A percentile compares a stretch with the other conserved stretches of the same genome.
Conservation (phyloP, 2,113 vertebrate species). For the Leucopsar rothschildi region DNA sequence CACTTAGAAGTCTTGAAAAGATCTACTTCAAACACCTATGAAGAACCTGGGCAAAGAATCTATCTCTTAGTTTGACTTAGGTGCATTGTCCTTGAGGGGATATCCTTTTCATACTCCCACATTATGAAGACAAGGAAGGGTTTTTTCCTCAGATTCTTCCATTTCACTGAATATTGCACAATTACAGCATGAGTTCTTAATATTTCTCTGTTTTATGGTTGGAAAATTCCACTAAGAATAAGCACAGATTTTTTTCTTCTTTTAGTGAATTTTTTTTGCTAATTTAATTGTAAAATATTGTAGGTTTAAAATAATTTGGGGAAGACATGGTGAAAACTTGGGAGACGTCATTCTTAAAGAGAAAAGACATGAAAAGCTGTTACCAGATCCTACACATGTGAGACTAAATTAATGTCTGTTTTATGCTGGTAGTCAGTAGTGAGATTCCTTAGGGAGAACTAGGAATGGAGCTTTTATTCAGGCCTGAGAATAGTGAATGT, state of each 20-base stretch:
- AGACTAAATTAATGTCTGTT: neutral
- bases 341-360: neutral
- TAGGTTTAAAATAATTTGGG: neutral
- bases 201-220: neutral
- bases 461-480: neutral
- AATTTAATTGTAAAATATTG: neutral
- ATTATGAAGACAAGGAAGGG: neutral
- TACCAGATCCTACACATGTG: accelerated
- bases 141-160: neutral
- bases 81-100: neutral
- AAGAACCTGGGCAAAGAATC: neutral
- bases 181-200: neutral
- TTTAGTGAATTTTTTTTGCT: neutral
- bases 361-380: neutral
- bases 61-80: neutral
- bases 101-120: neutral
- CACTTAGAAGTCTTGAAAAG: neutral
- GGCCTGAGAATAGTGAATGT: neutral
- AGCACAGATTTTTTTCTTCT: neutral
- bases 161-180: neutral
- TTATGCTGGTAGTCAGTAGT: neutral
- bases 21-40: neutral
- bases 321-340: neutral
- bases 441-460: neutral
- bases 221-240: neutral